These are phyloP conservation scores for Prunella himalayana DNA, from an alignment of 2,113 vertebrate species.

Conservation along the genomic window DNA sequence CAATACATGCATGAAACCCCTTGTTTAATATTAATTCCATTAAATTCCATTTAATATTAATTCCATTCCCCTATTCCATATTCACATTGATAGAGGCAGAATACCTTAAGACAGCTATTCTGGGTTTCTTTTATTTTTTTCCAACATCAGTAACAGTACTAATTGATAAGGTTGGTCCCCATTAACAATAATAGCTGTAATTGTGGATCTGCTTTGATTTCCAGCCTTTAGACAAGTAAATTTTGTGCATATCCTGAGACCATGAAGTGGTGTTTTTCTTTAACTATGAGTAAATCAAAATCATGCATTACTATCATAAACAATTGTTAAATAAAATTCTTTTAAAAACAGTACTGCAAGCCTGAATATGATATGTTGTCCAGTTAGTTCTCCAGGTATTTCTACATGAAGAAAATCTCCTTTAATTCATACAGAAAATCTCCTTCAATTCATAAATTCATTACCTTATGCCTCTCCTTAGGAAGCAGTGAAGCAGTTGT, in stretches of 20 bases:
- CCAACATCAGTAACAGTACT: background rate
- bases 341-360: background rate
- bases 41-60: too few relatives aligned
- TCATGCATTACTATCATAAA: background rate
- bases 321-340: background rate
- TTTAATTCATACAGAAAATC: background rate
- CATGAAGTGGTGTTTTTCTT: background rate
- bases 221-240: background rate
- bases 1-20: background rate
- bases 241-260: background rate
- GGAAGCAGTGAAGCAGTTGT: fast-evolving
- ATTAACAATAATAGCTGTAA: background rate
- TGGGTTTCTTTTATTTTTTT: background rate
- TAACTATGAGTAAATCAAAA: background rate
- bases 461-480: background rate
- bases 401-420: background rate
- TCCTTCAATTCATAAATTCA: background rate
- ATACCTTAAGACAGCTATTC: background rate
- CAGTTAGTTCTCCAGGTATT: background rate
- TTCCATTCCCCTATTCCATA: background rate
- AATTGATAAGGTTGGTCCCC: background rate
- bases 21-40: background rate
- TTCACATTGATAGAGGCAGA: background rate
- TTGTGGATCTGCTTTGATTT: background rate
- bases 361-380: background rate